Conservation (phyloP, 1,140 invertebrate species). For the Musca vetustissima region DNA sequence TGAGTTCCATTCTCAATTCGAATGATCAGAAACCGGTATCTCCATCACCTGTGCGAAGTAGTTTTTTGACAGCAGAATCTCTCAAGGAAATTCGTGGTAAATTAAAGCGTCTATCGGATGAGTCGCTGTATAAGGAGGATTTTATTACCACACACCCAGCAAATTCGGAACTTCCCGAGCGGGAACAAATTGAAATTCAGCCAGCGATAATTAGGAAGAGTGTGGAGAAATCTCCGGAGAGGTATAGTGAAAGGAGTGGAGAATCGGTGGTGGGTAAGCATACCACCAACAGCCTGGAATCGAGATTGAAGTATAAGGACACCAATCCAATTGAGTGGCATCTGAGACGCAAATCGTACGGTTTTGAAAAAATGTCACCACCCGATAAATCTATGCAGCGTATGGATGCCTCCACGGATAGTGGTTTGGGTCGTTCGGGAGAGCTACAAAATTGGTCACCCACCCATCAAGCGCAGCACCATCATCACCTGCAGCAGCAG, state of each 20-base stretch:
- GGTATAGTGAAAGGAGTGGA: neutral
- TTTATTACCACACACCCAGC: constrained; percentile 36
- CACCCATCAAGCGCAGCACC: constrained; percentile 30
- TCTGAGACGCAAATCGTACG: constrained; percentile 70
- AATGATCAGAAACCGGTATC: constrained; percentile 34
- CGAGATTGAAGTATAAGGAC: constrained; percentile 56
- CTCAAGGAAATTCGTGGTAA: constrained; percentile 62
- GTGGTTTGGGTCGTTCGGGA: constrained; percentile 69
- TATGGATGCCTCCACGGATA: constrained; percentile 71
- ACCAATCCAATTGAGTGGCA: constrained; percentile 65
- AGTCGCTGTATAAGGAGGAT: constrained; percentile 52
- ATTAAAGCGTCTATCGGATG: constrained; percentile 57
- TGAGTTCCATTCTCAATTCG: constrained; percentile 57
- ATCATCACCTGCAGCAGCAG: too few relatives aligned
- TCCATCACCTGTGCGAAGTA: constrained; percentile 40
- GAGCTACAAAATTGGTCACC: constrained; percentile 62
- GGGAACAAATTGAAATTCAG: constrained; percentile 16
- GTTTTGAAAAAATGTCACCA: constrained; percentile 68
- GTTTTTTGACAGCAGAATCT: constrained; percentile 63
- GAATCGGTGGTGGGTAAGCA: constrained; percentile 26
- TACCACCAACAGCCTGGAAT: constrained; percentile 62
- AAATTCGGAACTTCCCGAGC: constrained; percentile 35
- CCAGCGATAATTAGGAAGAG: neutral
- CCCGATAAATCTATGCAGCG: constrained; percentile 57
- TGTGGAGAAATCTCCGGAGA: neutral